Conservation (phyloP, 2,113 vertebrate species). For the Hiodon alosoides region DNA sequence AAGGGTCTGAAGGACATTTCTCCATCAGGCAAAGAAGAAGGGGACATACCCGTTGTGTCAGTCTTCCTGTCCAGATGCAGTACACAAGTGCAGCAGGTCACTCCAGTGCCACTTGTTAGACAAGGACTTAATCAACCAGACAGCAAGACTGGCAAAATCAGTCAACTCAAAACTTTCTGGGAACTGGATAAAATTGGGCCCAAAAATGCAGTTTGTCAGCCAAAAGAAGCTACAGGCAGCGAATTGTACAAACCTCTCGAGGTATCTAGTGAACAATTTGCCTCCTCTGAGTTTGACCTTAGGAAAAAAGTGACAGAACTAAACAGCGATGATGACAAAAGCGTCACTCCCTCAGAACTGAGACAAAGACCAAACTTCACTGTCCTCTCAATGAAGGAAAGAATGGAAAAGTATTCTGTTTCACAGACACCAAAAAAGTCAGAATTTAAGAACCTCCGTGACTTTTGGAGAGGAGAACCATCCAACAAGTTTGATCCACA, state of each 20-base stretch:
- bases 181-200: slow-evolving; percentile 62
- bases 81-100: slow-evolving; percentile 8
- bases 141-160: slow-evolving; percentile 59
- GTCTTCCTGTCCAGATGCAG: slow-evolving; percentile 5
- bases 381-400: slow-evolving; percentile 65
- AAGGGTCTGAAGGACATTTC: not conserved
- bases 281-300: slow-evolving; percentile 54
- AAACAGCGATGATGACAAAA: slow-evolving; percentile 39
- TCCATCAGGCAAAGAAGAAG: slow-evolving; percentile 9
- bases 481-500: slow-evolving; percentile 43
- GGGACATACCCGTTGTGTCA: slow-evolving; percentile 5
- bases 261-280: slow-evolving; percentile 43
- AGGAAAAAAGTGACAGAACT: slow-evolving; percentile 42
- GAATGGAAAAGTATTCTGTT: slow-evolving; percentile 53
- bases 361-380: slow-evolving; percentile 55
- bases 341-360: slow-evolving; percentile 2
- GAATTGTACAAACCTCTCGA: slow-evolving; percentile 27
- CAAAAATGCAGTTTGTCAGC: slow-evolving; percentile 30
- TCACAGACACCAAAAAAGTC: slow-evolving; percentile 52
- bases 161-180: slow-evolving; percentile 82
- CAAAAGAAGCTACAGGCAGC: slow-evolving; percentile 35
- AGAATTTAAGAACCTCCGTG: slow-evolving; percentile 75
- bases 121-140: slow-evolving; percentile 36
- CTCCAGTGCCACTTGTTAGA: slow-evolving; percentile 12
- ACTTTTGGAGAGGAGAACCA: slow-evolving; percentile 74